These are phyloP conservation scores for Trichonephila clavipes DNA, from an alignment of 1,140 invertebrate species.

Conservation along the genomic window DNA sequence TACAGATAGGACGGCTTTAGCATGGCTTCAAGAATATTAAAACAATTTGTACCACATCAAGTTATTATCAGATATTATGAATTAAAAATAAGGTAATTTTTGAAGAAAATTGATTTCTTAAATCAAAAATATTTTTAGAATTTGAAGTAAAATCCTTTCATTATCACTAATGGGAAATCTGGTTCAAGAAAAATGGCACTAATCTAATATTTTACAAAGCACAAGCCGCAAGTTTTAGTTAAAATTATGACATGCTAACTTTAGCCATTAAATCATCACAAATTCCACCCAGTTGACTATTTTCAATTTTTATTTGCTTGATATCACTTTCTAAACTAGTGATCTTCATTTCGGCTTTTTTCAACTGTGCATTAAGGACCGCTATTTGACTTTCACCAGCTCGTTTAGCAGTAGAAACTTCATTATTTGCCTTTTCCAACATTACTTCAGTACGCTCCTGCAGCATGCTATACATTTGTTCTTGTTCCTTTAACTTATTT, in stretches of 20 bases:
- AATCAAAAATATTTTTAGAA: too few species aligned
- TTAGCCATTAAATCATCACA: slow-evolving; percentile 73
- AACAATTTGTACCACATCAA: too few species aligned
- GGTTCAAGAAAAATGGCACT: too few species aligned
- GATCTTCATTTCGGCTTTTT: slow-evolving; percentile 88
- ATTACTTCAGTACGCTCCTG: slow-evolving; percentile 85
- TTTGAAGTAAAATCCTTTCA: too few species aligned
- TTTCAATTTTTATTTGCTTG: slow-evolving; percentile 81
- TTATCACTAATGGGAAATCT: too few species aligned
- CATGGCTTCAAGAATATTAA: too few species aligned
- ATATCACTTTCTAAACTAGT: slow-evolving; percentile 85
- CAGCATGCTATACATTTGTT: slow-evolving; percentile 84
- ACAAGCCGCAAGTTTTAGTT: neutral
- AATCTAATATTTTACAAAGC: too few species aligned
- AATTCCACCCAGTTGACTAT: slow-evolving; percentile 56
- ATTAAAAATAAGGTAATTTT: too few species aligned
- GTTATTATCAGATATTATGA: too few species aligned
- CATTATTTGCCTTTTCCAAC: slow-evolving; percentile 86
- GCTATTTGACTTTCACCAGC: slow-evolving; percentile 86
- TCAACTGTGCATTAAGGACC: slow-evolving; percentile 88
- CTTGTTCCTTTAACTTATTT: slow-evolving; percentile 83
- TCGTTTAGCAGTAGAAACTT: slow-evolving; percentile 86
- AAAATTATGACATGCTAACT: slow-evolving; percentile 56
- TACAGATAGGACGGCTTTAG: too few species aligned
- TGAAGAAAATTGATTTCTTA: too few species aligned